These are phyloP conservation scores for Oryzias celebensis DNA, from an alignment of 2,113 vertebrate species.

Conservation along the genomic window DNA sequence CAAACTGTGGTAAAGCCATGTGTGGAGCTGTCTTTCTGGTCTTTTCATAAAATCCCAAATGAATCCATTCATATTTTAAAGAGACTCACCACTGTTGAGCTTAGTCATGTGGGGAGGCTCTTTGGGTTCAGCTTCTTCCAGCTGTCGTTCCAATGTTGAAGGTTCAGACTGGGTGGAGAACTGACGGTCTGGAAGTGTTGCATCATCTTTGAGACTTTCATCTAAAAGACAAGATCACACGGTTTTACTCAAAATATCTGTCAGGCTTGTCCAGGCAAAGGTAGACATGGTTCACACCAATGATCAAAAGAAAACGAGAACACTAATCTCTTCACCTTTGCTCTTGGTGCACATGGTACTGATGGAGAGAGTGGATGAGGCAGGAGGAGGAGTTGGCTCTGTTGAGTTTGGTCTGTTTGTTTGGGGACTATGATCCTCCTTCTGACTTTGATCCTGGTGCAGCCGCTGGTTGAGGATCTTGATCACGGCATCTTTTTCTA, in stretches of 20 bases:
- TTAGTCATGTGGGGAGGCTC: slow-evolving; percentile 48
- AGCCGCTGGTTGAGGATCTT: slow-evolving; percentile 95
- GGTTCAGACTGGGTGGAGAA: slow-evolving; percentile 66
- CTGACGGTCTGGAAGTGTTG: slow-evolving; percentile 48
- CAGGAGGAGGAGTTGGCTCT: slow-evolving; percentile 76
- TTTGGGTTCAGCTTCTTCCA: slow-evolving; percentile 47
- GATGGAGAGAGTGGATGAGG: slow-evolving; percentile 90
- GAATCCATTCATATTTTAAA: slow-evolving; percentile 26
- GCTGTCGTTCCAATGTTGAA: slow-evolving; percentile 68
- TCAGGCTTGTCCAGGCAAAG: no score
- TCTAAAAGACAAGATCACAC: slow-evolving; percentile 58
- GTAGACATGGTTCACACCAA: not conserved
- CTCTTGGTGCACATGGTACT: slow-evolving; percentile 49
- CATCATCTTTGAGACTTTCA: slow-evolving; percentile 78
- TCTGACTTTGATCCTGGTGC: slow-evolving; percentile 82
- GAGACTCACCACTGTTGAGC: slow-evolving; percentile 65
- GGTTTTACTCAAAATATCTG: slow-evolving; percentile 5
- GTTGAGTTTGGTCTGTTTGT: slow-evolving; percentile 45
- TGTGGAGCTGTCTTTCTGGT: not conserved
- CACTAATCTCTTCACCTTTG: slow-evolving; percentile 61
- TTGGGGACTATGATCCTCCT: slow-evolving; percentile 50
- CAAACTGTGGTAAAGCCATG: no score
- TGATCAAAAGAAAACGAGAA: slow-evolving; percentile 17
- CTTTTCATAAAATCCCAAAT: slow-evolving; percentile 11
- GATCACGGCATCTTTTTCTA: slow-evolving; percentile 96